Percentiles rank a stretch among this genome's conserved stretches.
Conservation (phyloP, 2,888 invertebrate species). For the Rhagophthalmus giganteus region DNA sequence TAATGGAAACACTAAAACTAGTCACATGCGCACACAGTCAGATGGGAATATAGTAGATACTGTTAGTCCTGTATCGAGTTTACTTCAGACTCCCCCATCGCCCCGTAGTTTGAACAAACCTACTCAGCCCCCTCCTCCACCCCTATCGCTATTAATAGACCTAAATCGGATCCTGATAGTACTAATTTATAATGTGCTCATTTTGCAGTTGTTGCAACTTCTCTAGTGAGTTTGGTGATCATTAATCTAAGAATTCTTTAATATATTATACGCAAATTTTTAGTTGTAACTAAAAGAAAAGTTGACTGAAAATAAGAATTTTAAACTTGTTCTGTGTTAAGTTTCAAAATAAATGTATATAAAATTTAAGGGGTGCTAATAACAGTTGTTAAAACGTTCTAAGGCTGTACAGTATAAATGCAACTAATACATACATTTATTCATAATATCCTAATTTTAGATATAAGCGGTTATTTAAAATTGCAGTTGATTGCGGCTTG, state of each 20-base stretch:
- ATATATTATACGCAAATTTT: slow-evolving; percentile 14
- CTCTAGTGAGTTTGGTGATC: slow-evolving; percentile 38
- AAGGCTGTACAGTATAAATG: not conserved
- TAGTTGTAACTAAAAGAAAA: slow-evolving; percentile 17
- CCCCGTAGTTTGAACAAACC: slow-evolving; percentile 52
- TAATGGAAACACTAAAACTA: slow-evolving; percentile 45
- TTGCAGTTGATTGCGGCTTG: too few species aligned
- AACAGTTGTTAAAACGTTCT: not conserved
- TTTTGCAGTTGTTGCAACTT: slow-evolving; percentile 17
- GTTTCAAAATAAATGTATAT: slow-evolving; percentile 20
- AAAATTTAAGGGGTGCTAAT: slow-evolving; percentile 10
- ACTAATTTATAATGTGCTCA: slow-evolving; percentile 48
- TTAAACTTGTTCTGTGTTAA: slow-evolving; percentile 30
- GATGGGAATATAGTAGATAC: slow-evolving; percentile 54
- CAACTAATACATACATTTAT: too few species aligned
- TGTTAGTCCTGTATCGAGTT: slow-evolving; percentile 24
- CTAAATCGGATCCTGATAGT: slow-evolving; percentile 46
- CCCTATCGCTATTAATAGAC: slow-evolving; percentile 41
- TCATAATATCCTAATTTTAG: too few species aligned
- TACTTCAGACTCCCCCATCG: slow-evolving; percentile 45
- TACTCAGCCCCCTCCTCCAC: slow-evolving; percentile 55
- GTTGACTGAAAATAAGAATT: slow-evolving; percentile 37
- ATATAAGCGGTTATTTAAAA: too few species aligned
- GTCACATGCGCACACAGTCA: slow-evolving; percentile 54
- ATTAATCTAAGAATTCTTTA: slow-evolving; percentile 31